A percentile compares a stretch with the other conserved stretches of the same genome.
Evolutionary conservation across 2,888 invertebrate species (phyloP).

Genomic region (Eupithecia insigniata): DNA sequence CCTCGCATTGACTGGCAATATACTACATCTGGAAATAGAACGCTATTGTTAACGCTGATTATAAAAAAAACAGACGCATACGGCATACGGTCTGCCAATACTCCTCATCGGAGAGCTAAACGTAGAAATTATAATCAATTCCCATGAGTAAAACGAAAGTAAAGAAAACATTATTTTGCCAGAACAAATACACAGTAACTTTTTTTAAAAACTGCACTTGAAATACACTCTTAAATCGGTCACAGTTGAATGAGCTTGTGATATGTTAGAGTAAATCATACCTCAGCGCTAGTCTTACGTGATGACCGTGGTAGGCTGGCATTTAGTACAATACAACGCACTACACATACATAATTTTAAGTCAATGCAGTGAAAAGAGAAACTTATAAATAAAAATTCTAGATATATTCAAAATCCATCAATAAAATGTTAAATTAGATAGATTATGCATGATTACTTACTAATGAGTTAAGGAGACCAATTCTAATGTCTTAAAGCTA

Average conservation of each 20-base stretch:
- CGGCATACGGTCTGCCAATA: too few species aligned
- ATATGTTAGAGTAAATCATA: too few species aligned
- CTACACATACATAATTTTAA: not conserved
- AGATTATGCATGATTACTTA: not conserved
- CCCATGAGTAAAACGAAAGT: not conserved
- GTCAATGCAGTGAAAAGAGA: not conserved
- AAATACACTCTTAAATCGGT: not conserved
- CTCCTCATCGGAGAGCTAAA: too few species aligned
- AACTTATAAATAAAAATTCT: not conserved
- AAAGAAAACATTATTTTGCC: not conserved
- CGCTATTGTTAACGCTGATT: not conserved
- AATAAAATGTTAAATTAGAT: not conserved
- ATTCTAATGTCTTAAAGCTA: not conserved
- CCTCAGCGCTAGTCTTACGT: too few species aligned
- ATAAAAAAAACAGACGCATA: too few species aligned
- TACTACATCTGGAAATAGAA: constrained; percentile 16
- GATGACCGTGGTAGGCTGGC: too few species aligned
- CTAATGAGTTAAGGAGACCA: not conserved
- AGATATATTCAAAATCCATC: not conserved
- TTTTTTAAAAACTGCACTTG: not conserved
- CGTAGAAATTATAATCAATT: not conserved
- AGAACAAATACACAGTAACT: not conserved
- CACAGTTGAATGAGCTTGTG: not conserved
- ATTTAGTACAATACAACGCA: too few species aligned
- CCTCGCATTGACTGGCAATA: constrained; percentile 23